Base-by-base conservation (phyloP, 2,888 invertebrate genomes). In the Empis livida region DNA sequence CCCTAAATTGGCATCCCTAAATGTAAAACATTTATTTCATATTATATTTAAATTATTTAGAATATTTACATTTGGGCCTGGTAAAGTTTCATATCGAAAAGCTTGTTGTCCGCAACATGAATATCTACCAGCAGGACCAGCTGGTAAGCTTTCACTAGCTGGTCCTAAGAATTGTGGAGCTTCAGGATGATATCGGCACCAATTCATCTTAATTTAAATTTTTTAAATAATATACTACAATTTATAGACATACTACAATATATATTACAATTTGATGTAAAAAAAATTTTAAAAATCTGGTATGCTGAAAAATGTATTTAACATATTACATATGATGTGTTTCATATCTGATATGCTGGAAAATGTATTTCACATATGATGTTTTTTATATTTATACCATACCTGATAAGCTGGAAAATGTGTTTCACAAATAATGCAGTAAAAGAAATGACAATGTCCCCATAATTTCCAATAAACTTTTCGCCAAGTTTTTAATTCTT, bases 391-490 rank as follows among this genome's bases (percentile, higher is more conserved):
- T n/a, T n/a, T n/a, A n/a, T n/a, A n/a, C n/a, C 50, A 52, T 43
- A 74, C 76, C 70, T 78, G 78, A 61, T 82, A 80, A 2, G 80
- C 77, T 0, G 88, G 84, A 61, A 87, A 89, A 63, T 78, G 79
- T 32, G 75, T 77, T 59, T 85, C 84, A 61, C 92, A 93, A 3
- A 78, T 75, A 43, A 79, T 77, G 61, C 95, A 95, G 49, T 78
- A 78, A 20, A 94, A 72, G 68, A 83, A 89, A 68, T 95, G 94
- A 53, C 90, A 83, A 59, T 86, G 84, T 0, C 90, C 90, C 94
- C 94, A 94, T 42, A 94, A 71, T 40, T 86, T 77, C 95, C 95
- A 95, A 69, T 94, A 95, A 3, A 93, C 90, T 60, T 82, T 82
- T 1, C 91, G 75, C 95, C 95, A 95, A 0, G 84, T 82, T 53